phyloP scores from a whole-genome alignment of 2,888 invertebrate species.

The Oligia fasciuncula region DNA sequence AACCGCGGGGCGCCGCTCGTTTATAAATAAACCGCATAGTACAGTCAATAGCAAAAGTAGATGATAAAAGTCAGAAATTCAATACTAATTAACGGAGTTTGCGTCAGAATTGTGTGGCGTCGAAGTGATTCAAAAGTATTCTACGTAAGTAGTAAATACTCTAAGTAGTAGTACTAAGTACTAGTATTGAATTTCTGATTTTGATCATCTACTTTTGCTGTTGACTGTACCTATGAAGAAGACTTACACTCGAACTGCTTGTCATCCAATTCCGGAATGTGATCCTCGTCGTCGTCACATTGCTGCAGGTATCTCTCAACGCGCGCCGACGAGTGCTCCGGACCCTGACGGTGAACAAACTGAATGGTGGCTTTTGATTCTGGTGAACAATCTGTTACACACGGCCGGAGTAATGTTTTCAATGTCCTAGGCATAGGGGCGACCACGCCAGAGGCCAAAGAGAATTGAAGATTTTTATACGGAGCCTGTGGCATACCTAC shows the following conservation, averaged over 20 bases:
- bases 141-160: too few relatives aligned
- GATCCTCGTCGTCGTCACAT: conserved; percentile 92
- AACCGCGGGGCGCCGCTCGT: too few relatives aligned
- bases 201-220: too few relatives aligned
- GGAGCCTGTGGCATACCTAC: neutral
- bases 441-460: neutral
- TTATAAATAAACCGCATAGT: too few relatives aligned
- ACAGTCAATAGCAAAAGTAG: too few relatives aligned
- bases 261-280: conserved; percentile 90
- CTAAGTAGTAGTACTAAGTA: too few relatives aligned
- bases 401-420: neutral
- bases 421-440: too few relatives aligned
- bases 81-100: too few relatives aligned
- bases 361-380: neutral
- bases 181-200: too few relatives aligned
- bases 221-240: neutral
- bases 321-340: conserved; percentile 92
- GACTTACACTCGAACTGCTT: conserved; percentile 86
- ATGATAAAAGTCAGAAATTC: too few relatives aligned
- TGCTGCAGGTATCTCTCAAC: conserved; percentile 92
- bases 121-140: too few relatives aligned
- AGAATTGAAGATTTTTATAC: neutral
- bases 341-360: conserved; percentile 86
- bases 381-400: neutral
- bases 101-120: too few relatives aligned